Evolutionary conservation across 1,140 invertebrate species (phyloP), one percentile per base, ranked within the genome.

Genomic region (Hormaphis cornu): DNA sequence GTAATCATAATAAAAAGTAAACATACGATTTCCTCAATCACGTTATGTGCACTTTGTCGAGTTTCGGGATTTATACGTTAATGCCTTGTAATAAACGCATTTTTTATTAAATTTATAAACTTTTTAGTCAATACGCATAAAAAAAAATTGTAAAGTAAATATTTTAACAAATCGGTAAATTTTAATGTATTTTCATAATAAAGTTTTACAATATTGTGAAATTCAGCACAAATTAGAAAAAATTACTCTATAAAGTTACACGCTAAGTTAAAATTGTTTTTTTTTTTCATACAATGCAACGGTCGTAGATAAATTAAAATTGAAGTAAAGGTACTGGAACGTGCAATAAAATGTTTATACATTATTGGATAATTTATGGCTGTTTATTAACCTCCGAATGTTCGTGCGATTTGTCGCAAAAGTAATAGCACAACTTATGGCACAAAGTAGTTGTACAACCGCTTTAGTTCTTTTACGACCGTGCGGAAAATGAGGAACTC

Each of bases 211-310:
- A n/a, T n/a, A n/a, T n/a, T n/a, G n/a, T n/a, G n/a, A n/a, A n/a
- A n/a, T n/a, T n/a, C n/a, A n/a, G n/a, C n/a, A n/a, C n/a, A n/a
- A n/a, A n/a, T n/a, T n/a, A 37, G 37, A 53, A 52, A 35, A 58
- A 16, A 37, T n/a, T 7, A 40, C 54, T 22, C 22, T 35, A 35
- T 58, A 40, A 58, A 40, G 54, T 46, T 26, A 46, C n/a, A 46
- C 42, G 5, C 8, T 14, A 14, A 30, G 10, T 18, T 30, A 24
- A 28, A 61, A 20, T 42, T 42, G 42, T 61, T 20, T 8, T 61
- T 61, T 28, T 61, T 58, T 61, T 61, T 61, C 40, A 63, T 46
- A 30, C 58, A n/a, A n/a, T n/a, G 20, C 58, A 46, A 63, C 46
- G 28, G 14, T 7, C 22, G 20, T 3, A 66, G 24, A 66, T 66